phyloP scores from a whole-genome alignment of 2,113 vertebrate species.

The Salvelinus sp. region DNA sequence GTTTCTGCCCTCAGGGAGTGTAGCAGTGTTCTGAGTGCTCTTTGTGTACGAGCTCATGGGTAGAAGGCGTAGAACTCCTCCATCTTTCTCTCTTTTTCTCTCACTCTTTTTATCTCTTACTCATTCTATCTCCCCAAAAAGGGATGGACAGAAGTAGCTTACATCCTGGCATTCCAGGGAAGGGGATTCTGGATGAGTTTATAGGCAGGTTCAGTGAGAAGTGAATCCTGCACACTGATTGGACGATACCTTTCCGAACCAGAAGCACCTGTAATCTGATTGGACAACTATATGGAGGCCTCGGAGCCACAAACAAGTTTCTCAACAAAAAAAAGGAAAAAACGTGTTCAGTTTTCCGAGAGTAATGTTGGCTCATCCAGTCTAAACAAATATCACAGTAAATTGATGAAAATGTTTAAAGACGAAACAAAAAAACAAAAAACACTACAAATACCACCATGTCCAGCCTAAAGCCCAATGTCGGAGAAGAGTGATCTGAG shows the following conservation, averaged over 20 bases:
- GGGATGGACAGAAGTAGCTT: slow-evolving; percentile 8
- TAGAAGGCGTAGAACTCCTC: not conserved
- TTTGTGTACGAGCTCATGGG: not conserved
- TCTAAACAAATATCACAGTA: not conserved
- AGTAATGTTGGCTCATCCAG: slow-evolving; percentile 6
- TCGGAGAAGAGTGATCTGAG: slow-evolving; percentile 7
- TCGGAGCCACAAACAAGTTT: not conserved
- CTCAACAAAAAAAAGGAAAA: not conserved
- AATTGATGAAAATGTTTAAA: not conserved
- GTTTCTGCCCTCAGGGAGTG: slow-evolving; percentile 26
- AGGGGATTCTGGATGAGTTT: not conserved
- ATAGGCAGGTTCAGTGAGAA: not conserved
- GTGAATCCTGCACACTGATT: slow-evolving; percentile 10
- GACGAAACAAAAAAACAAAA: not conserved
- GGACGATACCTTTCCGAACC: not conserved
- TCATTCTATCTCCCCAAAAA: not conserved
- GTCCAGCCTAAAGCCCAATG: not conserved
- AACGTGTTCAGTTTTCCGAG: not conserved
- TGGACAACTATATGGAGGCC: not conserved
- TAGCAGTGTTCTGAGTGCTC: slow-evolving; percentile 6
- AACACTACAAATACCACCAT: not conserved
- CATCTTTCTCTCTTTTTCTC: too few relatives aligned
- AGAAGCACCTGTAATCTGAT: not conserved
- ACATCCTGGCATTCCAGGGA: not conserved
- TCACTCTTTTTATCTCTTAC: not conserved